Percentiles rank a stretch among this genome's conserved stretches.
Conservation (phyloP, 2,888 invertebrate species). For the Melanophora roralis region DNA sequence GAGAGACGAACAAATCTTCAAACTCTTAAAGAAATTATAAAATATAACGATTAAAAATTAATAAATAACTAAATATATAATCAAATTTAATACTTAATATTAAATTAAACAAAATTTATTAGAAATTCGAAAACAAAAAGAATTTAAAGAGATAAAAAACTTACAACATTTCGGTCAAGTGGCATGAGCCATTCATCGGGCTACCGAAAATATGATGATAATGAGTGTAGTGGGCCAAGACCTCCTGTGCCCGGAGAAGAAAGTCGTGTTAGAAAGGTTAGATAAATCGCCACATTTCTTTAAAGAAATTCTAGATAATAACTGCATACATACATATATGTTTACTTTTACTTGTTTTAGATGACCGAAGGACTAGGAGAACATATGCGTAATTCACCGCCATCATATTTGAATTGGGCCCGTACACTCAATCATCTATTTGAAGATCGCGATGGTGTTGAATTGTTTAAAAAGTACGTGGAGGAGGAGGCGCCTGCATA, state of each 20-base stretch:
- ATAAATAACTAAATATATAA: not conserved
- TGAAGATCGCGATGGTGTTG: conserved; percentile 93
- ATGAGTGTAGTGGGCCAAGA: conserved; percentile 81
- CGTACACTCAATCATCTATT: conserved; percentile 89
- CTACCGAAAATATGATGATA: conserved; percentile 77
- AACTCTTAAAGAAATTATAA: not conserved
- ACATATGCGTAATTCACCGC: conserved; percentile 78
- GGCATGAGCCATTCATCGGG: conserved; percentile 77
- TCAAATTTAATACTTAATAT: not conserved
- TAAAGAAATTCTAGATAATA: too few species aligned
- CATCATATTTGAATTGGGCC: conserved; percentile 93
- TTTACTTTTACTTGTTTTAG: conserved; percentile 62
- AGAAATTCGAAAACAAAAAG: conserved; percentile 15
- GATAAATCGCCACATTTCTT: not conserved
- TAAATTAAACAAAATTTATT: not conserved
- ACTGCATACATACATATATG: not conserved
- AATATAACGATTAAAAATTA: not conserved
- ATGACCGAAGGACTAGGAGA: conserved; percentile 77
- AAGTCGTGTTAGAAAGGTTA: conserved; percentile 77
- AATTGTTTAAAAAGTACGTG: conserved; percentile 89
- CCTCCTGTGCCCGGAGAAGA: conserved; percentile 89
- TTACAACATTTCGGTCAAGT: conserved; percentile 70
- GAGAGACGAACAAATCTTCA: not conserved
- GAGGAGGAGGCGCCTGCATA: conserved; percentile 87
- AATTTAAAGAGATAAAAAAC: too few species aligned